Evolutionary conservation across 2,888 invertebrate species (phyloP).

Genomic region (Camponotus fellah): DNA sequence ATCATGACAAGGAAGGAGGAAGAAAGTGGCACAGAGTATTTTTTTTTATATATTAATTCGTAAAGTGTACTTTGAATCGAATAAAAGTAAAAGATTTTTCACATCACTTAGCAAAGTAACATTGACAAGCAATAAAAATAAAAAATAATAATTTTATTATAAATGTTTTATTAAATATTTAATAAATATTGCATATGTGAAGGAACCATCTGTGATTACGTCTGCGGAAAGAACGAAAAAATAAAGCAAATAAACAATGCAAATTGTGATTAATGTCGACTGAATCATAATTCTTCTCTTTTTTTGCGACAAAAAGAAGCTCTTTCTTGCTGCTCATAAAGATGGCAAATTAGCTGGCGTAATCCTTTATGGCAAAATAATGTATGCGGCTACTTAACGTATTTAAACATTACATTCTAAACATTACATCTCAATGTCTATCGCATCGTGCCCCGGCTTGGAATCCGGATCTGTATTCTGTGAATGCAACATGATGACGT

Average conservation of each 20-base stretch:
- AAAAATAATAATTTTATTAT: not conserved
- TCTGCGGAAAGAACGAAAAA: not conserved
- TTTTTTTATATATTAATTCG: not conserved
- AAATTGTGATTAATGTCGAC: constrained; percentile 38
- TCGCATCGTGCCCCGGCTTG: constrained; percentile 61
- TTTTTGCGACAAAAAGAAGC: not conserved
- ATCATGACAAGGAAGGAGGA: constrained; percentile 26
- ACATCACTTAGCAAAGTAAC: not conserved
- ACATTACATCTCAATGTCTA: constrained; percentile 59
- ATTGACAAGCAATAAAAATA: not conserved
- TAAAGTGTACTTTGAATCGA: not conserved
- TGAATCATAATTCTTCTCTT: constrained; percentile 20
- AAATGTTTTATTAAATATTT: not conserved
- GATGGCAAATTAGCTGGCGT: constrained; percentile 52
- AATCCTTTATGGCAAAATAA: constrained; percentile 57
- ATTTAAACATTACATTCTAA: not conserved
- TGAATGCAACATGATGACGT: constrained; percentile 57
- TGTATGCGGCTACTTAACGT: constrained; percentile 47
- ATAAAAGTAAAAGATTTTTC: not conserved
- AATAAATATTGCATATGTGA: not conserved
- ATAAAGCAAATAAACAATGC: constrained; percentile 16
- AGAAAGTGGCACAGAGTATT: not conserved
- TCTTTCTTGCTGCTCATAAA: constrained; percentile 9
- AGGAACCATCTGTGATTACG: not conserved
- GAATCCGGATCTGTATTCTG: constrained; percentile 71